These are phyloP conservation scores for Nomada ferruginata DNA, from an alignment of 2,888 invertebrate species.

Conservation along the genomic window DNA sequence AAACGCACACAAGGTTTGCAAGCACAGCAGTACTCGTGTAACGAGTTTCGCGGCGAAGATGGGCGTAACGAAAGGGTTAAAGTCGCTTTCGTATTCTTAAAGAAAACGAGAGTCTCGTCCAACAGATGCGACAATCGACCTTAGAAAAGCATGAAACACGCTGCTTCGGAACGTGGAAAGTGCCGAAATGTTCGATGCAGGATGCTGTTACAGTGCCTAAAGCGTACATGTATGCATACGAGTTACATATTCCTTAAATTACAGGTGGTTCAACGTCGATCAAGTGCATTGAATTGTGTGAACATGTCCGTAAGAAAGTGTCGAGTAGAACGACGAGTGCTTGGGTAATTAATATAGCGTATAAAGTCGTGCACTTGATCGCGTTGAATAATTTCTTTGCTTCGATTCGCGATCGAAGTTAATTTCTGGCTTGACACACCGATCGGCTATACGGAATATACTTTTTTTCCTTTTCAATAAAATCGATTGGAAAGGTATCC, in stretches of 20 bases:
- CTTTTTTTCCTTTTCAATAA: neutral
- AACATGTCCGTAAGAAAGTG: slow-evolving; percentile 22
- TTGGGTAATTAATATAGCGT: neutral
- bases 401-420: neutral
- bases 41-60: too few species aligned
- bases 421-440: slow-evolving; percentile 16
- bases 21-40: too few species aligned
- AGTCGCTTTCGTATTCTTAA: neutral
- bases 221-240: slow-evolving; percentile 43
- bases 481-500: neutral
- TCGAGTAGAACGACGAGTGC: slow-evolving; percentile 20
- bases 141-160: slow-evolving; percentile 15
- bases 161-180: slow-evolving; percentile 42
- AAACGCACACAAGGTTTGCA: too few species aligned
- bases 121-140: neutral
- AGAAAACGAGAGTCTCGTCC: neutral
- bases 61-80: neutral
- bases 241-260: slow-evolving; percentile 47
- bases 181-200: slow-evolving; percentile 27
- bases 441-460: neutral
- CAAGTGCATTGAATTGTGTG: slow-evolving; percentile 5
- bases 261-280: slow-evolving; percentile 16
- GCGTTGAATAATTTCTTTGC: neutral
- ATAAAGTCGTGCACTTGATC: slow-evolving; percentile 12
- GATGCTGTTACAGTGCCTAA: slow-evolving; percentile 45